These are phyloP conservation scores for Pristiophorus japonicus DNA, from an alignment of 2,113 vertebrate species.

Conservation along the genomic window DNA sequence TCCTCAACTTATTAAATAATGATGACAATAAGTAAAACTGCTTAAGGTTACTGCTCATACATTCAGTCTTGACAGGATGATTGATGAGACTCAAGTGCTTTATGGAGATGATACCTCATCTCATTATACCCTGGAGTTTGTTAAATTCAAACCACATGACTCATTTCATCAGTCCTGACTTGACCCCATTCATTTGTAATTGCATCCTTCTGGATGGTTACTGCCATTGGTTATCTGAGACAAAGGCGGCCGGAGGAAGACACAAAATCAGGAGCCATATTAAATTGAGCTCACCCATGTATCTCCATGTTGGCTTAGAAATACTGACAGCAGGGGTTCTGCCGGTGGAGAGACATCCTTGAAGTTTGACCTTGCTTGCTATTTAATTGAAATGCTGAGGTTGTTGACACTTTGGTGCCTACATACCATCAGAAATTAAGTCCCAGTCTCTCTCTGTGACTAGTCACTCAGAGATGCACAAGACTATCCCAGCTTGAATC, in stretches of 20 bases:
- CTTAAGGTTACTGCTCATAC: constrained; percentile 25
- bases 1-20: constrained; percentile 28
- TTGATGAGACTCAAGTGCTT: constrained; percentile 22
- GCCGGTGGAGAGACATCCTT: neutral
- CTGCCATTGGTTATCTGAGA: neutral
- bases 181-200: neutral
- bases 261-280: neutral
- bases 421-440: neutral
- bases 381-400: neutral
- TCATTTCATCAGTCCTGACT: constrained; percentile 2
- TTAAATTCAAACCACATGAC: constrained; percentile 27
- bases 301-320: neutral
- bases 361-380: neutral
- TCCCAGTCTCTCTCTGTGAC: neutral
- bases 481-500: neutral
- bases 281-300: neutral
- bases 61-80: constrained; percentile 19
- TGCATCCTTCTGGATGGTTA: neutral
- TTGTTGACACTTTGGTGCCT: neutral
- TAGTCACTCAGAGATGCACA: too few relatives aligned
- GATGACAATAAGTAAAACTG: constrained; percentile 17
- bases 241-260: too few relatives aligned
- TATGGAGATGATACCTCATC: constrained; percentile 33
- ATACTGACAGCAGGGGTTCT: neutral
- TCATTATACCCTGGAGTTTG: constrained; percentile 21